These are phyloP conservation scores for Echinarachnius parma DNA, from an alignment of 53 echinoderm and acorn worm genomes.

Conservation along the genomic window DNA sequence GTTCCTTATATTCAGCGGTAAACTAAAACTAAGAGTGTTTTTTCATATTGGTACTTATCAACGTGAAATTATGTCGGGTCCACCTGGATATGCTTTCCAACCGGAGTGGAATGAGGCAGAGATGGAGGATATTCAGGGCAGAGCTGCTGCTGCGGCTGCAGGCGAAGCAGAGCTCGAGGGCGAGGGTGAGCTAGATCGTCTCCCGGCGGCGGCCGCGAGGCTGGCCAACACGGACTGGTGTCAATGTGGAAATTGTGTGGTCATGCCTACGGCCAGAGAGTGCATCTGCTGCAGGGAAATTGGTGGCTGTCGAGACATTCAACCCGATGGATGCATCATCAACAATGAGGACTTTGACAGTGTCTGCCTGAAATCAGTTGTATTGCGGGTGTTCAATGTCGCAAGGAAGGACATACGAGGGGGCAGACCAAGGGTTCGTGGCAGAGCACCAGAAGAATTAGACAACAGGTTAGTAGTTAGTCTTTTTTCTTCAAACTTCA, in stretches of 20 bases:
- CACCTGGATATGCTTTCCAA: conserved; percentile 1
- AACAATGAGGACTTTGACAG: background rate
- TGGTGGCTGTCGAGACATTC: background rate
- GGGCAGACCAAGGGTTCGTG: background rate
- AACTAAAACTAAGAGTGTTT: no score
- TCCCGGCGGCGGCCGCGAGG: background rate
- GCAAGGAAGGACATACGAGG: background rate
- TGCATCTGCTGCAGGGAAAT: conserved; percentile 46
- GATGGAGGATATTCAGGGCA: background rate
- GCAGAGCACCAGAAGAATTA: background rate
- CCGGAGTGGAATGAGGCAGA: background rate
- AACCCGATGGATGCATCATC: background rate
- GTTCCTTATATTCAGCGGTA: no score
- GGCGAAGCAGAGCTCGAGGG: background rate
- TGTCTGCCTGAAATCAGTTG: background rate
- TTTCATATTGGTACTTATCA: no score
- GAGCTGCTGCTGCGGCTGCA: background rate
- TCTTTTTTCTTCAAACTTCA: no score
- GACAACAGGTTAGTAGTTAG: background rate
- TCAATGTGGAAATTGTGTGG: conserved; percentile 3
- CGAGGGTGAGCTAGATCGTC: no score
- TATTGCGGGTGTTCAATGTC: background rate
- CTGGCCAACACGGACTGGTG: conserved; percentile 19
- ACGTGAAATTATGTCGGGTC: background rate
- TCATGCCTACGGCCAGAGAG: conserved; percentile 45